A percentile compares a stretch with the other conserved stretches of the same genome.
phyloP scores from a whole-genome alignment of 2,113 vertebrate genomes.

The Engystomops pustulosus region DNA sequence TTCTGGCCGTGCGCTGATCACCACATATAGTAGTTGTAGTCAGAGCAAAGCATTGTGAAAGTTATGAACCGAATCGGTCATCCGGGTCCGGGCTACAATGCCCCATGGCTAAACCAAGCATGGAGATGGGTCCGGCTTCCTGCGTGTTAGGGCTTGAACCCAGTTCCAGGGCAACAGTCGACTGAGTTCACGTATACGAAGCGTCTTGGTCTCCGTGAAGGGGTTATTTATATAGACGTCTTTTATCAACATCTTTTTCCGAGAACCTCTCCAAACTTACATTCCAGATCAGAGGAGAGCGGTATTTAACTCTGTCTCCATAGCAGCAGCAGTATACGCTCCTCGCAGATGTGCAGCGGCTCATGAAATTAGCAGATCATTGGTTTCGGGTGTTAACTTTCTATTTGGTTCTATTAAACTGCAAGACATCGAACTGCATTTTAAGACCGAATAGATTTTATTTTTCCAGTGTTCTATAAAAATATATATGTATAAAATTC shows the following conservation, averaged over 20 bases:
- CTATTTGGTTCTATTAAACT: too few relatives aligned
- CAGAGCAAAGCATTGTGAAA: too few relatives aligned
- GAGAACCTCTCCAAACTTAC: slow-evolving; percentile 20
- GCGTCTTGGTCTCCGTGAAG: neutral
- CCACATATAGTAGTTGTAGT: too few relatives aligned
- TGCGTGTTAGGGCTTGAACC: neutral
- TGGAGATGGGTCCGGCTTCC: too few relatives aligned
- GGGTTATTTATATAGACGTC: slow-evolving; percentile 33
- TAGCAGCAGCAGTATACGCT: slow-evolving; percentile 30
- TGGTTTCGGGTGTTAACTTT: neutral
- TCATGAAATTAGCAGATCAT: slow-evolving; percentile 14
- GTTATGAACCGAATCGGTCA: too few relatives aligned
- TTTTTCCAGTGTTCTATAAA: too few relatives aligned
- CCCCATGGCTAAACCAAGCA: neutral
- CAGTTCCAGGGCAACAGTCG: neutral
- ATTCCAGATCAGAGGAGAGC: slow-evolving; percentile 34
- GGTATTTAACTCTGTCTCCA: slow-evolving; percentile 58
- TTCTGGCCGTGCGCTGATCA: too few relatives aligned
- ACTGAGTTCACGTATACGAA: neutral
- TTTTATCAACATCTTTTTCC: slow-evolving; percentile 47
- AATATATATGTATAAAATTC: too few relatives aligned
- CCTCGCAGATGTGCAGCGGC: slow-evolving; percentile 5
- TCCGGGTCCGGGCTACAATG: too few relatives aligned
- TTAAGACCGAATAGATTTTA: too few relatives aligned
- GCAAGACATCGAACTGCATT: neutral